Percentiles rank a stretch among this genome's conserved stretches.
Conservation (phyloP, 2,797 vertebrate genomes). For the Acridotheres tristis region DNA sequence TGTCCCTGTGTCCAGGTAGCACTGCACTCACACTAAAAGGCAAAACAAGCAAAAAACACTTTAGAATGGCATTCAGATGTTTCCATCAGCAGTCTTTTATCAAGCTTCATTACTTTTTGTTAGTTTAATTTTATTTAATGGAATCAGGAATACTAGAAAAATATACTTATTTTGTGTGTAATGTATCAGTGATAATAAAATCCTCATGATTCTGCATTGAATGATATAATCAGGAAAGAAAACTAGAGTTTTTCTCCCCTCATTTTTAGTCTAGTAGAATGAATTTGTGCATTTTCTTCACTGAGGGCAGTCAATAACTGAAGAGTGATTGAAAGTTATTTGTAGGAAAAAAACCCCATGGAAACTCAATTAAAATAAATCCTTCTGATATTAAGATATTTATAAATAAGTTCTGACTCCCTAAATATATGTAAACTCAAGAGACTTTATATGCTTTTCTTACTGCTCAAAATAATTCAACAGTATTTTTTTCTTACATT, state of each 20-base stretch:
- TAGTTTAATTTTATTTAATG: constrained; percentile 73
- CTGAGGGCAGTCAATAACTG: not conserved
- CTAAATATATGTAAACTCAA: not conserved
- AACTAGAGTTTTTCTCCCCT: not conserved
- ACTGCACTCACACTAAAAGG: constrained; percentile 48
- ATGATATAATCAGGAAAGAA: constrained; percentile 13
- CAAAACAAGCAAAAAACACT: constrained; percentile 72
- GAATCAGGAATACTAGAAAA: constrained; percentile 56
- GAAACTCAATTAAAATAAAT: not conserved
- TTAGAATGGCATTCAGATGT: constrained; percentile 56
- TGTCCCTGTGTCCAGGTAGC: constrained; percentile 60
- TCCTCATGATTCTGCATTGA: constrained; percentile 53
- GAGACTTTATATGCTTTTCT: not conserved
- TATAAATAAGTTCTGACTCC: not conserved
- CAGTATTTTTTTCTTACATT: not conserved
- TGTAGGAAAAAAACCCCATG: not conserved
- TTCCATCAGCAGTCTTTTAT: constrained; percentile 75
- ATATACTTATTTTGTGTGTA: constrained; percentile 46
- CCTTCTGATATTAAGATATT: not conserved
- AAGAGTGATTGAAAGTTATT: not conserved
- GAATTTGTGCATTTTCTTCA: not conserved
- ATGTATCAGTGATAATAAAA: constrained; percentile 60
- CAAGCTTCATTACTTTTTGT: constrained; percentile 75
- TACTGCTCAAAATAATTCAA: not conserved
- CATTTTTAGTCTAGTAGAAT: not conserved